These are phyloP conservation scores for Echeneis naucrates DNA, from an alignment of 2,797 vertebrate genomes.

Conservation along the genomic window DNA sequence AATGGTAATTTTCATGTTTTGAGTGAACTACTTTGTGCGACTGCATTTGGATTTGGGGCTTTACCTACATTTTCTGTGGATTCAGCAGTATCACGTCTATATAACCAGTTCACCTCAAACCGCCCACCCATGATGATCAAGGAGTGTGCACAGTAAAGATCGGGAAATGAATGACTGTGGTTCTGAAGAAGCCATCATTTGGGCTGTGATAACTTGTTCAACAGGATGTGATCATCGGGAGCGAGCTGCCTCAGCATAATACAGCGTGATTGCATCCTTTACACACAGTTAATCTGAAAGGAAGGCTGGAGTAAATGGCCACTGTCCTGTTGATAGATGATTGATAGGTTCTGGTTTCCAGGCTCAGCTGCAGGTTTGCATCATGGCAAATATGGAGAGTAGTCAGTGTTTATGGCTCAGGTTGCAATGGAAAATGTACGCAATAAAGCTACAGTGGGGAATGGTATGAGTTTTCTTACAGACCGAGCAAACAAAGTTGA, in stretches of 20 bases:
- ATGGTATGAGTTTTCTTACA: neutral
- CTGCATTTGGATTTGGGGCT: neutral
- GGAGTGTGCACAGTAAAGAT: constrained; percentile 64
- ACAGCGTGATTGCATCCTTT: constrained; percentile 66
- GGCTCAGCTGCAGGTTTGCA: constrained; percentile 41
- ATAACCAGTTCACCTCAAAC: constrained; percentile 17
- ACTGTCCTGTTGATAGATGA: constrained; percentile 58
- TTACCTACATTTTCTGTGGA: neutral
- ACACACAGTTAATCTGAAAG: constrained; percentile 63
- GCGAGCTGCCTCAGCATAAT: constrained; percentile 75
- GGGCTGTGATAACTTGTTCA: constrained; percentile 74
- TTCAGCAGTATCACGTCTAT: neutral
- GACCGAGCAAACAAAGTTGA: neutral
- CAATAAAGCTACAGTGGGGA: neutral
- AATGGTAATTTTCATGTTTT: constrained; percentile 72
- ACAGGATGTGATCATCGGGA: constrained; percentile 74
- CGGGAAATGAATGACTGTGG: constrained; percentile 52
- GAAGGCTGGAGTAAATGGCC: constrained; percentile 55
- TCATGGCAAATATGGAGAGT: constrained; percentile 9
- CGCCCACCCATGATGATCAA: constrained; percentile 33
- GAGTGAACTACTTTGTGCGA: constrained; percentile 41
- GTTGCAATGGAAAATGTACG: neutral
- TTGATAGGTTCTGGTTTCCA: constrained; percentile 46
- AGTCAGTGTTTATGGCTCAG: constrained; percentile 5
- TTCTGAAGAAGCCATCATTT: constrained; percentile 57